Base-by-base conservation (phyloP, 2,888 invertebrate genomes). In the Dastarcus helophoroides region DNA sequence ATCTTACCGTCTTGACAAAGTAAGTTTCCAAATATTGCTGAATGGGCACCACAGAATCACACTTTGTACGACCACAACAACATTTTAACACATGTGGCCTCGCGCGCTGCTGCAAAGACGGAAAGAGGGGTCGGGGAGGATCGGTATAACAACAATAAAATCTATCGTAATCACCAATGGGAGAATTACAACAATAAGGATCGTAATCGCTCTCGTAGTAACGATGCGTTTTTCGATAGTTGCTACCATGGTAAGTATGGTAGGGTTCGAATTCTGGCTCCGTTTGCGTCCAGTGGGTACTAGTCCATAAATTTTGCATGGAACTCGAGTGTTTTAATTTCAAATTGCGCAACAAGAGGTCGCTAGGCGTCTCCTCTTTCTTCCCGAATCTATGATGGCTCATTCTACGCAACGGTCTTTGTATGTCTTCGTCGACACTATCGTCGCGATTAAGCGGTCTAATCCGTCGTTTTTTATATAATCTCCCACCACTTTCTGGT, bases 251-350 rank as follows among this genome's bases (percentile, higher is more conserved):
- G 16, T 64, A 50, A 8, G 64, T 65, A 38, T 63, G 59, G 43
- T 64, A 63, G 22, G 48, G 53, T 34, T 52, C 47, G 29, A 47
- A 50, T 10, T 4, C 11, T 6, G 31, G 32, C 7, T 38, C 37
- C 4, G 40, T 40, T 21, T 35, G 38, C 6, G 27, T 13, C 7
- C 21, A 13, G 14, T 22, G 32, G 17, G 31, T 37, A 26, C 39
- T 35, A 29, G 41, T 41, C 4, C 47, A 40, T 29, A 63, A 41
- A 41, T 57, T 60, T 14, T 58, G 56, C 55, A 62, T 53, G 7
- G 63, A 63, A 15, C 51, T 45, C 11, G 61, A 62, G 39, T 63
- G 62, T 43, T 62, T 63, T 26, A 59, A 48, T 41, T 55, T 58
- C 47, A 46, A 46, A 29, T 47, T 50, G n/a, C 47, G 43, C 26